phyloP scores from a whole-genome alignment of 2,888 invertebrate genomes.

The Hirtodrosophila cameraria region DNA sequence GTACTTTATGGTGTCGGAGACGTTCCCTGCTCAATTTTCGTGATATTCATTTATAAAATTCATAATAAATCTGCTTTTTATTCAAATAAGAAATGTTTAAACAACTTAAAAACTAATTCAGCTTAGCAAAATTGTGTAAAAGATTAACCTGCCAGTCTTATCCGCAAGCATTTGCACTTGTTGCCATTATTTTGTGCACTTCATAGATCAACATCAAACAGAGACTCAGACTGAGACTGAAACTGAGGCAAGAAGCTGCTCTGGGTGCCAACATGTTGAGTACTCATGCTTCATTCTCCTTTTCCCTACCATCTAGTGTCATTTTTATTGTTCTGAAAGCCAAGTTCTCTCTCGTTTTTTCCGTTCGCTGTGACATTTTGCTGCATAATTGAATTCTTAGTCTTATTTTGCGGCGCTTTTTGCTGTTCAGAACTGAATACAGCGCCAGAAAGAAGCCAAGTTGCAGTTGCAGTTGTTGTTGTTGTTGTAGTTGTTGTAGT shows the following conservation, averaged over 20 bases:
- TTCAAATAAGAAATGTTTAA: too few species aligned
- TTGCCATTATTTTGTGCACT: slow-evolving; percentile 70
- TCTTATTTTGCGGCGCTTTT: slow-evolving; percentile 27
- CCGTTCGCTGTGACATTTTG: slow-evolving; percentile 65
- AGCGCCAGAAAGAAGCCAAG: slow-evolving; percentile 11
- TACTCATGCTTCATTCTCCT: neutral
- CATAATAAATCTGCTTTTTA: too few species aligned
- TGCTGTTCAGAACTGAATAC: neutral
- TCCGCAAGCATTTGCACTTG: slow-evolving; percentile 42
- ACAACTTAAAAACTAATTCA: too few species aligned
- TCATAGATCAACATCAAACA: slow-evolving; percentile 67
- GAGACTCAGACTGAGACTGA: too few species aligned
- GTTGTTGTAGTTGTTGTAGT: too few species aligned
- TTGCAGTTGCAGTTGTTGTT: slow-evolving; percentile 47
- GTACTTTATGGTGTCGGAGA: too few species aligned
- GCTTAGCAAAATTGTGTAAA: neutral
- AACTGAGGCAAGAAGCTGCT: neutral
- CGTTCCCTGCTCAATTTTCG: too few species aligned
- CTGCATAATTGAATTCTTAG: slow-evolving; percentile 78
- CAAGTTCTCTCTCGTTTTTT: neutral
- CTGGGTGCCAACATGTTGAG: neutral
- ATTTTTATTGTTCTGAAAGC: slow-evolving; percentile 5
- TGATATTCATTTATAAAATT: too few species aligned
- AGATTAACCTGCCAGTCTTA: slow-evolving; percentile 17
- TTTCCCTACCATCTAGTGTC: neutral